Conservation (phyloP, 2,888 invertebrate species). For the Lypha dubia region DNA sequence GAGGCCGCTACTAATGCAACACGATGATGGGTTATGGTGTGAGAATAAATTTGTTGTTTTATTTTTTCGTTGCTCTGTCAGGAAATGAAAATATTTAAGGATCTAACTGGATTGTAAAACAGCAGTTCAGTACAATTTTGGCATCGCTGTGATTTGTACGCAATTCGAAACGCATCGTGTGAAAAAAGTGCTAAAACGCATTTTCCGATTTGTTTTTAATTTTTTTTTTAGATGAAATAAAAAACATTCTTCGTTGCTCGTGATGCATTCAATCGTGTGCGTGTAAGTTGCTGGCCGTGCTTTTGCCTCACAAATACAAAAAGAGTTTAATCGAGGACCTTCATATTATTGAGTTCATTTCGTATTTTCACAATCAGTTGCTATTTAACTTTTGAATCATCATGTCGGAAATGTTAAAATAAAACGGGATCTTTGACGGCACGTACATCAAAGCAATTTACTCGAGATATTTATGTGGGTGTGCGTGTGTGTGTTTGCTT, state of each 20-base stretch:
- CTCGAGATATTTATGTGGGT: not conserved
- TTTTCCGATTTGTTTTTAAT: constrained; percentile 13
- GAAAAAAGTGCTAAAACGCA: constrained; percentile 39
- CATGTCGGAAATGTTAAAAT: constrained; percentile 43
- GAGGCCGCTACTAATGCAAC: constrained; percentile 31
- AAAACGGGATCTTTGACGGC: constrained; percentile 28
- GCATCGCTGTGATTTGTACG: constrained; percentile 79
- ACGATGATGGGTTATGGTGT: constrained; percentile 51
- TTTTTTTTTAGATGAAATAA: not conserved
- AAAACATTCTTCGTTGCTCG: constrained; percentile 50
- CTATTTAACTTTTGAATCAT: constrained; percentile 54
- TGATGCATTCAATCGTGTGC: constrained; percentile 41
- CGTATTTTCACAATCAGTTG: constrained; percentile 61
- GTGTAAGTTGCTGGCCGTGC: constrained; percentile 8
- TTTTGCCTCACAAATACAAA: constrained; percentile 24
- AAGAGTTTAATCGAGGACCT: constrained; percentile 59
- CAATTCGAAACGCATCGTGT: constrained; percentile 41
- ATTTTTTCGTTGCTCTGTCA: constrained; percentile 56
- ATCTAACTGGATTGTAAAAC: constrained; percentile 76
- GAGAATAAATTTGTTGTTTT: constrained; percentile 28
- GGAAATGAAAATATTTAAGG: constrained; percentile 77
- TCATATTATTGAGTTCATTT: constrained; percentile 67
- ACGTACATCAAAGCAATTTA: constrained; percentile 13
- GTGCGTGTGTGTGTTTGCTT: not conserved
- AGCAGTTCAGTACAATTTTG: constrained; percentile 78